These are phyloP conservation scores for Orthosia cruda DNA, from an alignment of 2,888 invertebrate species.

Conservation along the genomic window DNA sequence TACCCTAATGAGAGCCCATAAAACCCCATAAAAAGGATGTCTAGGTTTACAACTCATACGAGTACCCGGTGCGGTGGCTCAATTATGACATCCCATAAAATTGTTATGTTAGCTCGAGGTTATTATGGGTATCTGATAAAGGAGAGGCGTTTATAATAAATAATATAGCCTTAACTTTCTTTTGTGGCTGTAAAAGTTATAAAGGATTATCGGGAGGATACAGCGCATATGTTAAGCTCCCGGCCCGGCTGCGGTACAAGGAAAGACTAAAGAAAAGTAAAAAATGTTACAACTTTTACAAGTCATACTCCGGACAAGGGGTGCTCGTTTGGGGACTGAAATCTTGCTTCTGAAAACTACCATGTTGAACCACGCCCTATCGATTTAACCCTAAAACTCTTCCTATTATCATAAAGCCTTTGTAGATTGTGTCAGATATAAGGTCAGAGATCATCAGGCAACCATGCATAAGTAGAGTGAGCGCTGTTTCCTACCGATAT, in stretches of 20 bases:
- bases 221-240: too few relatives aligned
- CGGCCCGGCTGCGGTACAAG: too few relatives aligned
- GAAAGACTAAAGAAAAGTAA: too few relatives aligned
- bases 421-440: slow-evolving; percentile 57
- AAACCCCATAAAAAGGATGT: slow-evolving; percentile 50
- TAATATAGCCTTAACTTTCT: neutral
- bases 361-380: slow-evolving; percentile 16
- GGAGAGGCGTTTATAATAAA: slow-evolving; percentile 31
- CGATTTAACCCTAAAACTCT: slow-evolving; percentile 33
- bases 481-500: slow-evolving; percentile 37
- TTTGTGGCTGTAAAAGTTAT: neutral
- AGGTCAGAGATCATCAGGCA: too few relatives aligned
- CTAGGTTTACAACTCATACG: slow-evolving; percentile 39
- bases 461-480: slow-evolving; percentile 42
- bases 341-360: slow-evolving; percentile 15
- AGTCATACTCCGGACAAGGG: neutral
- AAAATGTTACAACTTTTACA: neutral
- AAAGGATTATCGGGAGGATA: neutral
- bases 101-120: slow-evolving; percentile 44
- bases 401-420: slow-evolving; percentile 29
- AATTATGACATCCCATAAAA: slow-evolving; percentile 61
- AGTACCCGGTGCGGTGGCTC: slow-evolving; percentile 34
- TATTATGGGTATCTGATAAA: slow-evolving; percentile 43
- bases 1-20: slow-evolving; percentile 47
- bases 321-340: neutral